Conservation (phyloP, 2,797 vertebrate genomes). For the Gymnopithys bicolor region DNA sequence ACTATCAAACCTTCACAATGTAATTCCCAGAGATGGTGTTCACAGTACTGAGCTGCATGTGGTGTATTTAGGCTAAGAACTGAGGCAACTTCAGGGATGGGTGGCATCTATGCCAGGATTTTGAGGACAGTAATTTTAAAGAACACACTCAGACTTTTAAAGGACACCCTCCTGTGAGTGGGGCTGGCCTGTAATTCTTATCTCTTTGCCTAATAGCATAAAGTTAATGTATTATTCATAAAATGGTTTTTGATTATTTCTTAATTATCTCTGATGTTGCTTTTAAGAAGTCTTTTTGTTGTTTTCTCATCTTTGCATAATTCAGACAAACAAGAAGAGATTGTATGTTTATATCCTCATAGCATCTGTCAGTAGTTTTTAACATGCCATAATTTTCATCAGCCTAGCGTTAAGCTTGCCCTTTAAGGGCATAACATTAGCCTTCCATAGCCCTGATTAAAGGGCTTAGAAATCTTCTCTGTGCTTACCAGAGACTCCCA, state of each 20-base stretch:
- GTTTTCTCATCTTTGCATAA: background rate
- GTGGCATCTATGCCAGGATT: background rate
- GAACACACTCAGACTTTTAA: background rate
- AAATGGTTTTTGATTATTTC: background rate
- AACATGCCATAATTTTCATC: background rate
- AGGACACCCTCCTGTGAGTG: background rate
- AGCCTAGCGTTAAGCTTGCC: background rate
- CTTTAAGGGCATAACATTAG: background rate
- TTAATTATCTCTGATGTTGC: background rate
- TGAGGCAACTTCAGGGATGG: background rate
- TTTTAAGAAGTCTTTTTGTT: slow-evolving; percentile 3
- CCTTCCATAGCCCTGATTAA: background rate
- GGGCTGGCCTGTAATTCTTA: background rate
- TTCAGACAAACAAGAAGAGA: background rate
- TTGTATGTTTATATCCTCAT: background rate
- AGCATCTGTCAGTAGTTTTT: background rate
- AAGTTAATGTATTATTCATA: background rate
- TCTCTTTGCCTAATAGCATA: background rate
- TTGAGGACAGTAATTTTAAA: background rate
- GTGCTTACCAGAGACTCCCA: background rate
- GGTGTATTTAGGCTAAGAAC: background rate
- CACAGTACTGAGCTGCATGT: background rate
- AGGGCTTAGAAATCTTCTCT: background rate
- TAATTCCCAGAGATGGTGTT: background rate
- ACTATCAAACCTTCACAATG: background rate